Conservation (phyloP, 92 coral and sea anemone genomes). For the Anthopleura xanthogrammica region DNA sequence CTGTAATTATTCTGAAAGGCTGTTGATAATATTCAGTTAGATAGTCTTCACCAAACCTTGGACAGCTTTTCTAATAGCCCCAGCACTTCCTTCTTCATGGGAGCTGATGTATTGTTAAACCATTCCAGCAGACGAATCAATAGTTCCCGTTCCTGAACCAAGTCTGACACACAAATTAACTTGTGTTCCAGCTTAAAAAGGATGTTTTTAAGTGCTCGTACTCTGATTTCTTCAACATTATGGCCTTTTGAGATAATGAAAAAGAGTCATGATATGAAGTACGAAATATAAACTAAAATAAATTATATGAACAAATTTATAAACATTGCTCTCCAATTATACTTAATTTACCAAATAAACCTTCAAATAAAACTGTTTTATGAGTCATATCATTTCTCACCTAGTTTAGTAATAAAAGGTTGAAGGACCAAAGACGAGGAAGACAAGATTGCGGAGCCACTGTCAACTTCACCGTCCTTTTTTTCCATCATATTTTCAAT, state of each 20-base stretch:
- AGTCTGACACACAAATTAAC: slow-evolving; percentile 80
- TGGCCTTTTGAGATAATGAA: slow-evolving; percentile 50
- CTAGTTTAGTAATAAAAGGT: slow-evolving; percentile 85
- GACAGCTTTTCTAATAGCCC: slow-evolving; percentile 72
- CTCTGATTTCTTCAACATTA: slow-evolving; percentile 84
- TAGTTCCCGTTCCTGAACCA: slow-evolving; percentile 86
- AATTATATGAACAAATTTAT: too few species aligned
- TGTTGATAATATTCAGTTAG: too few species aligned
- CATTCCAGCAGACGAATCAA: slow-evolving; percentile 83
- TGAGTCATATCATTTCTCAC: slow-evolving; percentile 37
- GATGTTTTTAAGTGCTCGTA: slow-evolving; percentile 86
- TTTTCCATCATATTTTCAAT: slow-evolving; percentile 43
- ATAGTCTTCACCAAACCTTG: slow-evolving; percentile 49
- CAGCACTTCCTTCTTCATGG: slow-evolving; percentile 80
- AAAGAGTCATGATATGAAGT: too few species aligned
- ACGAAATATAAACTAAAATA: too few species aligned
- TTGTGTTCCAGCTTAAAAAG: slow-evolving; percentile 92
- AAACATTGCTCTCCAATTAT: neutral
- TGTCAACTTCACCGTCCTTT: slow-evolving; percentile 5
- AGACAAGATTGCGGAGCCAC: slow-evolving; percentile 47
- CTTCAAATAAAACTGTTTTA: neutral
- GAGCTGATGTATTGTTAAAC: slow-evolving; percentile 75
- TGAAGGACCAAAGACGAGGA: slow-evolving; percentile 51
- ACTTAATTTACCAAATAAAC: too few species aligned
- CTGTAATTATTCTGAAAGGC: too few species aligned